Base-by-base conservation (phyloP, 2,888 invertebrate genomes). In the Pachycephus smyrnensis region DNA sequence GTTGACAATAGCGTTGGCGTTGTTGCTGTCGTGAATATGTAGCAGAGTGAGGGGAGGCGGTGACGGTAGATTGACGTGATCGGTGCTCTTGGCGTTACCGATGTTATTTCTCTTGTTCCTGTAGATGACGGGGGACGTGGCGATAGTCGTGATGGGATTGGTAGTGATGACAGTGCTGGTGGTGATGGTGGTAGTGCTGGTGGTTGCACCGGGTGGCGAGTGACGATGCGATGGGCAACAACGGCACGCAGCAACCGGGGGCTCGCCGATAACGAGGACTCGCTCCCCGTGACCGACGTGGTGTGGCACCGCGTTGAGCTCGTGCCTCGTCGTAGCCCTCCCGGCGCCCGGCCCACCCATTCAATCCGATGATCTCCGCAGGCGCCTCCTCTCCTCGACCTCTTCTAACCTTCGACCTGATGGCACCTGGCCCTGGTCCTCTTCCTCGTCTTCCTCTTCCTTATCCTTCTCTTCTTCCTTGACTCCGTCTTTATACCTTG, bases 331-430 rank as follows among this genome's bases (percentile, higher is more conserved):
- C 40, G 87, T 89, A 85, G 89, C 86, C 88, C 87, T 87, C 85
- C 88, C 89, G 87, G 87, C 84, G 85, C 90, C 90, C 86, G 90
- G 88, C 87, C 90, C 90, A 90, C 90, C 90, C 90, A 90, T 90
- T 90, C 90, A 90, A 90, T 88, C 87, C 87, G 88, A 85, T 90
- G 86, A 84, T 87, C 87, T 83, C 82, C 86, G 84, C 85, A 83
- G 85, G 85, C 86, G 87, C 87, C 88, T 87, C 88, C 86, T 55
- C 40, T 55, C 40, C 40, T 23, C 40, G 40, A 55, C 40, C 40
- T 55, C 40, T 55, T 55, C 40, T 55, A 23, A 86, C 88, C 85
- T 86, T 88, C 84, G 69, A 23, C 73, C 40, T 35, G 73, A 23
- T 37, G 23, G 68, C 77, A 30, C 32, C 33, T 37, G n/a, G 68